Evolutionary conservation across 1,140 invertebrate species (phyloP), one percentile per base, ranked within the genome.

Genomic region (Bradynema listronoti): DNA sequence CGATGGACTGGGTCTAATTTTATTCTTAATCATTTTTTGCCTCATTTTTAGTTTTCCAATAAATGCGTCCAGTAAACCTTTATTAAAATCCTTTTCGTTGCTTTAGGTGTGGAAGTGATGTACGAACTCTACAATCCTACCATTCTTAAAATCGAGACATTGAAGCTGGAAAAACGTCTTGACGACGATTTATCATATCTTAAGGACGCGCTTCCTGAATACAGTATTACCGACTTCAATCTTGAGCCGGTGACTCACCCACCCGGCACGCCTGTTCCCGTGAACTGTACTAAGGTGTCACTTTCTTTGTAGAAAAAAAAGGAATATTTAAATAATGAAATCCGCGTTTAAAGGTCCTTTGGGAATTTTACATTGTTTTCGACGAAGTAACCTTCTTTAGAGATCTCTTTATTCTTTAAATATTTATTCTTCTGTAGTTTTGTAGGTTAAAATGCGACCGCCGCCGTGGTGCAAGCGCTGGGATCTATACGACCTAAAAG

Each of bases 91-190:
- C n/a, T n/a, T n/a, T 47, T 34, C 1, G 24, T 64, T 1, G 25
- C 22, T 62, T 36, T 2, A 83, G 90, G 90, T 36, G 81, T 93
- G 51, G 86, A 96, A 84, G 84, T 96, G 4, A 79, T 82, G 51
- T 98, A 89, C 81, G 85, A 94, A 41, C 78, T 98, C 60, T 99
- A 98, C 79, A 92, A 93, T 82, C 94, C 94, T 19, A 86, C 85
- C 0, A 85, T 99, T 63, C 85, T 87, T 62, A 86, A 85, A 66
- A 88, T 99, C 43, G 88, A 96, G 81, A 87, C 92, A 16, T 79
- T 91, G 19, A 85, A 86, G 47, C 81, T 98, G 24, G 93, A 99
- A 79, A 95, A 91, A 79, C 83, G 94, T 41, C 78, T 98, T 16
- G 95, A 99, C 80, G 85, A 90, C 34, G 84, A 89, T 73, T 79